phyloP scores from a whole-genome alignment of 1,140 invertebrate species.

The Hylaeus anthracinus region DNA sequence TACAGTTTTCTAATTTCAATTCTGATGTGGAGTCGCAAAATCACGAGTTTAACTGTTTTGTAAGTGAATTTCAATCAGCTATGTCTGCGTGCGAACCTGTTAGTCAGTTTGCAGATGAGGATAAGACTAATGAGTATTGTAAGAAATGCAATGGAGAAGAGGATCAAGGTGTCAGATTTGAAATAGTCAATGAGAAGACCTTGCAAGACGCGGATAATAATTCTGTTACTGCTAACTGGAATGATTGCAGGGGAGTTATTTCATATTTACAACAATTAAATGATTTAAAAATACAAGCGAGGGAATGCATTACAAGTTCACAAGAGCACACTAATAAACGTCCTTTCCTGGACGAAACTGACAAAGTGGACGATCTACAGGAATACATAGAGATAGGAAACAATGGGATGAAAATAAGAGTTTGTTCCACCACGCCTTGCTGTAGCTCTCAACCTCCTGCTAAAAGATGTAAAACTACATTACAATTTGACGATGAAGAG shows the following conservation, averaged over 20 bases:
- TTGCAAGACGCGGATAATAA: background rate
- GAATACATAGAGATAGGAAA: background rate
- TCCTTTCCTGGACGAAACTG: background rate
- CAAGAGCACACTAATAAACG: background rate
- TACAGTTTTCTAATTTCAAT: background rate
- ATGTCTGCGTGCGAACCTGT: background rate
- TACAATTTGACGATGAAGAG: constrained; percentile 36
- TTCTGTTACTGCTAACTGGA: constrained; percentile 17
- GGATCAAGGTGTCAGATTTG: background rate
- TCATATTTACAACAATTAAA: background rate
- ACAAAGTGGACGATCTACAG: background rate
- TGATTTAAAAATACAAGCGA: background rate
- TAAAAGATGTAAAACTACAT: constrained; percentile 26
- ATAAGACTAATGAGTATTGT: background rate
- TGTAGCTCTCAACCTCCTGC: constrained; percentile 9
- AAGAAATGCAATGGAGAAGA: background rate
- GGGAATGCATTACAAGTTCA: background rate
- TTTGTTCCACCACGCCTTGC: constrained; percentile 20
- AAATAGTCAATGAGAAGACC: constrained; percentile 15
- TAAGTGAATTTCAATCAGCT: background rate
- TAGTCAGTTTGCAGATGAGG: background rate
- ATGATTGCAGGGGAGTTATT: constrained; percentile 25
- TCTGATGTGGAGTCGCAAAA: background rate
- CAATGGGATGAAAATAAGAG: background rate
- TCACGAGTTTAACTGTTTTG: background rate